Base-by-base conservation (phyloP, 1,140 invertebrate genomes). In the Muscidifurax raptorellus region DNA sequence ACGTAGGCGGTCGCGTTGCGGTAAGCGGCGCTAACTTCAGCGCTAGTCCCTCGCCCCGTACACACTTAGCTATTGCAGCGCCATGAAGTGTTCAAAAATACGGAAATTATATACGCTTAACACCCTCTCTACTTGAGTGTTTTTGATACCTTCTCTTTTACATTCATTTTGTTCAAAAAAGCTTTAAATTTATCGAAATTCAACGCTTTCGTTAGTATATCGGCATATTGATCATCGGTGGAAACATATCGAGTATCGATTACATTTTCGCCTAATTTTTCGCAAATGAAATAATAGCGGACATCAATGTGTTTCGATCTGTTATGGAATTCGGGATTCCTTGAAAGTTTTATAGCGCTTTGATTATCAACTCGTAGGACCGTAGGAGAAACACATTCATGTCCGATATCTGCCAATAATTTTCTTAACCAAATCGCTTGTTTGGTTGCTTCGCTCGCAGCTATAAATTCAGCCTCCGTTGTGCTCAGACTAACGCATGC, bases 381-480 rank as follows among this genome's bases (percentile, higher is more conserved):
- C n/a, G 36, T 81, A 59, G 83, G 66, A 25, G 18, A n/a, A 18
- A 2, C 32, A 82, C 44, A 80, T 69, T 13, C 0, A 80, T 80
- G 27, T 36, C 67, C 80, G 12, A 86, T 18, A 72, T 86, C 80
- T 9, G 30, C 74, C 15, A 87, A 64, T n/a, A 87, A 69, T 76
- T 84, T 82, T 85, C 27, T 71, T 12, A 87, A 27, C 85, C 79
- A 87, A 18, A 84, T 18, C 6, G 71, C 52, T 86, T 90, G 88
- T 85, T 88, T 91, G 2, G 89, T 85, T 2, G 82, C 88, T 30
- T 89, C 86, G 27, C 81, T 87, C 25, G 89, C 87, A 0, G 91
- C 88, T 18, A 91, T 85, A 81, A 90, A 90, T 86, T 93, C 92
- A 10, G 91, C 88, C 85, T 93, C 91, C 28, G 90, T 91, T 18